Conservation (phyloP, 2,113 vertebrate genomes). For the Tachysurus fulvidraco region DNA sequence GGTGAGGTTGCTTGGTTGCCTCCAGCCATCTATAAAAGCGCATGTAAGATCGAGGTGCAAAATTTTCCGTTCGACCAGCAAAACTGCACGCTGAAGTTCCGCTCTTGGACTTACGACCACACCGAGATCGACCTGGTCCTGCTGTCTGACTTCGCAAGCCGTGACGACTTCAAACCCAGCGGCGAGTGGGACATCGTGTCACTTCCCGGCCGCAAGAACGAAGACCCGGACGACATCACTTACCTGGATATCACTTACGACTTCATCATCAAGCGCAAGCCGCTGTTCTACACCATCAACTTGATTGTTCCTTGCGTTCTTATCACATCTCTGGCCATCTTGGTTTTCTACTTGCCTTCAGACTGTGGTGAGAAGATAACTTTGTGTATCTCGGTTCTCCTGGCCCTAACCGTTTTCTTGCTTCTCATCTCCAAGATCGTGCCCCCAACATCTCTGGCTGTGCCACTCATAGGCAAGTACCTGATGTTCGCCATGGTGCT, state of each 20-base stretch:
- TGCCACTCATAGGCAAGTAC: constrained; percentile 81
- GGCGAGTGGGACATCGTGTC: constrained; percentile 81
- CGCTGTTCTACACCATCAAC: constrained; percentile 81
- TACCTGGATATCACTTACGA: constrained; percentile 81
- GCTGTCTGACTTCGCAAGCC: constrained; percentile 75
- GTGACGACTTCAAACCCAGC: constrained; percentile 80
- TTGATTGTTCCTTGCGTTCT: constrained; percentile 79
- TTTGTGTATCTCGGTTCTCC: constrained; percentile 78
- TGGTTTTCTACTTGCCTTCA: constrained; percentile 80
- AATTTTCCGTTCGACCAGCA: constrained; percentile 82
- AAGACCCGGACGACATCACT: constrained; percentile 73
- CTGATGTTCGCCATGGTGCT: constrained; percentile 81
- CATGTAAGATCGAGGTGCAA: constrained; percentile 79
- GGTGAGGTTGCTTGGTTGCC: constrained; percentile 79
- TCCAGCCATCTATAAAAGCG: constrained; percentile 80
- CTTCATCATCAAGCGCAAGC: constrained; percentile 80
- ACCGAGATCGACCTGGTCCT: constrained; percentile 79
- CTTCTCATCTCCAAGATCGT: constrained; percentile 83
- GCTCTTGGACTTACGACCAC: constrained; percentile 81
- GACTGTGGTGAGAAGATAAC: constrained; percentile 83
- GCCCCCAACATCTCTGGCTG: constrained; percentile 78
- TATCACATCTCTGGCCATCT: constrained; percentile 78
- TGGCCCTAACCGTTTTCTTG: constrained; percentile 79
- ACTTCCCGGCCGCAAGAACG: constrained; percentile 77
- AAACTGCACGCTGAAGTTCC: constrained; percentile 81